Evolutionary conservation across 2,888 invertebrate species (phyloP), one percentile per base, ranked within the genome.

Genomic region (Incurvaria masculella): DNA sequence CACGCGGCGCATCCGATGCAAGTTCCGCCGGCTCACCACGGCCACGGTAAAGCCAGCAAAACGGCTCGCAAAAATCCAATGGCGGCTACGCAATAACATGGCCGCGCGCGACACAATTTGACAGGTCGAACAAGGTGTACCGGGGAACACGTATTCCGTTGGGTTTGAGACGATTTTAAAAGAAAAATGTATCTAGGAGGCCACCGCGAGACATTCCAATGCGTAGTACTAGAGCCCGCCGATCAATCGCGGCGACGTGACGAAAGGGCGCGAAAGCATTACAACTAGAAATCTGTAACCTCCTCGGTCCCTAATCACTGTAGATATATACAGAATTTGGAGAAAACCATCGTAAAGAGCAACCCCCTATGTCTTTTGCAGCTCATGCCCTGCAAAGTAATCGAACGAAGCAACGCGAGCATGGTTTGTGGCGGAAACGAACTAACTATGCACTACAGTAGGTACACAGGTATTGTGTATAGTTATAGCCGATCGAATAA

Each of bases 61-160:
- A 33, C 33, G 14, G 14, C 11, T 14, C 14, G 33, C 33, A 33
- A 33, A 33, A 33, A 68, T 68, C 63, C 72, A 78, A 78, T 78
- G 78, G 78, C 78, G 78, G 78, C 74, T 76, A 76, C 78, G 75
- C 78, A 78, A 75, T 75, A 78, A 72, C 70, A 74, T 70, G 72
- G 39, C 33, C n/a, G 40, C 46, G 42, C 75, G 68, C 72, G 72
- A 74, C 75, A 75, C 74, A 78, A 78, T 76, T 33, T 33, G 33
- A 33, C 33, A 33, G 33, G 11, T 33, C 11, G 33, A 10, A 4
- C 14, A 8, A 14, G 3, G 6, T 8, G 33, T n/a, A n/a, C 33
- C 33, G 14, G 6, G 11, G 3, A 11, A 14, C 14, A 8, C 4
- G 33, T 11, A 33, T 33, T 33, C 14, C 14, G 33, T 3, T 14